These are phyloP conservation scores for Cydia strobilella DNA, from an alignment of 1,140 invertebrate species.

Conservation along the genomic window DNA sequence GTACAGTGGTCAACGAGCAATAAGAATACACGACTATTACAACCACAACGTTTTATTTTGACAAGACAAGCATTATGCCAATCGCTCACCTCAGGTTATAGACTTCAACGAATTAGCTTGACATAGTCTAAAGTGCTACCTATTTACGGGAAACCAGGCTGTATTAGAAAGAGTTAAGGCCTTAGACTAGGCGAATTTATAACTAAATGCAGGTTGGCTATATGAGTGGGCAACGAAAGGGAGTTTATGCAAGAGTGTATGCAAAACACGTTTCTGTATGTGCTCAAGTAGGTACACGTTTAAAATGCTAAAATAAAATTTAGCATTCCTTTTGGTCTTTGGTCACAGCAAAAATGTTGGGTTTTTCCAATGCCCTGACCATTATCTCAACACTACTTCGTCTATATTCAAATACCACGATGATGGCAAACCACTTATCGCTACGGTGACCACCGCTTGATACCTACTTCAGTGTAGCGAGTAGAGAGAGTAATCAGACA, in stretches of 20 bases:
- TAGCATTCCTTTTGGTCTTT: no score
- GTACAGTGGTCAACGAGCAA: neutral
- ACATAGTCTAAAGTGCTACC: neutral
- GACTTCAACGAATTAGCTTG: constrained; percentile 14
- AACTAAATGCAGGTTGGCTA: neutral
- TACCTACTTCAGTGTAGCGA: no score
- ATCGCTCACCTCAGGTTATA: constrained; percentile 7
- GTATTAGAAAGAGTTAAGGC: neutral
- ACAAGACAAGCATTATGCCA: constrained; percentile 20
- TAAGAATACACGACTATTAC: neutral
- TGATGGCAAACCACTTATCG: no score
- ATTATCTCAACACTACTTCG: neutral
- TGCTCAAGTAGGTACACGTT: neutral
- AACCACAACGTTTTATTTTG: constrained; percentile 15
- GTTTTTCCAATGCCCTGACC: neutral
- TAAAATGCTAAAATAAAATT: neutral
- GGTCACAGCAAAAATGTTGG: neutral
- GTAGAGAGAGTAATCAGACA: no score
- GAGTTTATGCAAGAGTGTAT: constrained; percentile 13
- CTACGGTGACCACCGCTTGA: no score
- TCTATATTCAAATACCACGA: no score
- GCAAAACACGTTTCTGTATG: constrained; percentile 24
- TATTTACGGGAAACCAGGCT: neutral
- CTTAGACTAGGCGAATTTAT: neutral
- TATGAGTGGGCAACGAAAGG: neutral